These are phyloP conservation scores for Crepidodera aurea DNA, from an alignment of 2,888 invertebrate genomes.

Conservation along the genomic window DNA sequence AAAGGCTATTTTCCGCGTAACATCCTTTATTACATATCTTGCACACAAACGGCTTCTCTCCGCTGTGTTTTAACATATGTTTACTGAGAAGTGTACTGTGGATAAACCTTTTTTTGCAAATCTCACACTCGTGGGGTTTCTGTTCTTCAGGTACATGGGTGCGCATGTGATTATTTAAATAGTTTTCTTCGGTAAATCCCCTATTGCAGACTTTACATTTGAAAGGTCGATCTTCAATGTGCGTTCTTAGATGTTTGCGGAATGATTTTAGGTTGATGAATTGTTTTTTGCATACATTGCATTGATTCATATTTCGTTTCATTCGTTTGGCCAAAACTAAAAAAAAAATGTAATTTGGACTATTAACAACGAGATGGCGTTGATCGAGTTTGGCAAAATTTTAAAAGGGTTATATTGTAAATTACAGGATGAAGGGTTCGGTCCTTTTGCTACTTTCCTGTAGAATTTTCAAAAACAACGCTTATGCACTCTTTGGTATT, in stretches of 20 bases:
- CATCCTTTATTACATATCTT: slow-evolving; percentile 59
- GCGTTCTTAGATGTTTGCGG: slow-evolving; percentile 61
- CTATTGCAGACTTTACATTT: slow-evolving; percentile 60
- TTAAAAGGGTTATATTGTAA: too few relatives aligned
- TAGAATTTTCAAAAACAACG: too few relatives aligned
- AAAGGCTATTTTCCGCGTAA: slow-evolving; percentile 61
- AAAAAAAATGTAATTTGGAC: slow-evolving; percentile 6
- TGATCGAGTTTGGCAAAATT: too few relatives aligned
- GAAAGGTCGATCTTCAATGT: slow-evolving; percentile 61
- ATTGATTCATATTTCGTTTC: slow-evolving; percentile 58
- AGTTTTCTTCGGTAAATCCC: slow-evolving; percentile 61
- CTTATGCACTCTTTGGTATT: too few relatives aligned
- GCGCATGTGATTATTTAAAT: slow-evolving; percentile 61
- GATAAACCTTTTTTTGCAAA: slow-evolving; percentile 62
- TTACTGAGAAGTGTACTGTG: slow-evolving; percentile 61
- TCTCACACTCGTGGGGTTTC: slow-evolving; percentile 62
- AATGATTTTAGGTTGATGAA: slow-evolving; percentile 62
- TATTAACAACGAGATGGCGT: too few relatives aligned
- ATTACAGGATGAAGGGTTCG: too few relatives aligned
- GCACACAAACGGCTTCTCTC: slow-evolving; percentile 63
- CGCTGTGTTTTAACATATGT: slow-evolving; percentile 62
- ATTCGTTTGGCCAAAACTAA: slow-evolving; percentile 52
- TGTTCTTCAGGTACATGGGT: slow-evolving; percentile 58
- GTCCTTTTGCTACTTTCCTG: too few relatives aligned
- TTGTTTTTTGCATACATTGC: slow-evolving; percentile 61